Evolutionary conservation across 1,140 invertebrate species (phyloP).

Genomic region (Colletes gigas): DNA sequence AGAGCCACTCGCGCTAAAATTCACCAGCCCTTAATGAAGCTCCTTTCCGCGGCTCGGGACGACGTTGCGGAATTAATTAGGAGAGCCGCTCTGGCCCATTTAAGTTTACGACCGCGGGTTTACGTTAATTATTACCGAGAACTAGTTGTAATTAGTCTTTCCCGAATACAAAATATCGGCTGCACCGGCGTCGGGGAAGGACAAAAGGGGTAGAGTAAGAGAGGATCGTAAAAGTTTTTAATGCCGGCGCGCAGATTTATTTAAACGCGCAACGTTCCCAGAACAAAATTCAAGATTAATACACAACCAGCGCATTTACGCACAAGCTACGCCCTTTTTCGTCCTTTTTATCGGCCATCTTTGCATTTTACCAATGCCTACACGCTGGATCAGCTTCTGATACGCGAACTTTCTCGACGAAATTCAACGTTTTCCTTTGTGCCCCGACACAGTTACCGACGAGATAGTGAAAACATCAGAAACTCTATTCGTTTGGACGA

Average conservation of each 20-base stretch:
- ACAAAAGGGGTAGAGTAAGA: neutral
- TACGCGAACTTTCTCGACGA: too few relatives aligned
- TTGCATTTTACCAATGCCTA: too few relatives aligned
- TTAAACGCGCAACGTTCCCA: conserved; percentile 40
- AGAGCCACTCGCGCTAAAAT: conserved; percentile 48
- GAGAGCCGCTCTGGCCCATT: conserved; percentile 66
- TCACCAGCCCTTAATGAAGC: conserved; percentile 67
- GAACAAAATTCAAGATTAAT: conserved; percentile 46
- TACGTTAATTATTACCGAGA: conserved; percentile 69
- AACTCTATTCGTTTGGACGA: too few relatives aligned
- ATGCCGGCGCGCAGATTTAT: conserved; percentile 45
- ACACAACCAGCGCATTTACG: neutral
- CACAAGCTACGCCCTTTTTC: too few relatives aligned
- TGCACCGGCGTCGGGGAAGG: conserved; percentile 20
- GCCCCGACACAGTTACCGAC: too few relatives aligned
- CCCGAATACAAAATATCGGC: conserved; percentile 68
- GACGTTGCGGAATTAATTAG: conserved; percentile 68
- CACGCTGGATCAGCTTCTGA: too few relatives aligned
- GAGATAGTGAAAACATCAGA: too few relatives aligned
- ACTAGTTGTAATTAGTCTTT: conserved; percentile 69
- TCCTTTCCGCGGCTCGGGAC: conserved; percentile 58
- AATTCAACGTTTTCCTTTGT: too few relatives aligned
- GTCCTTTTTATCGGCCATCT: too few relatives aligned
- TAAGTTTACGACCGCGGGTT: conserved; percentile 67
- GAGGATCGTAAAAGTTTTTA: conserved; percentile 57